Base-by-base conservation (phyloP, 2,113 vertebrate genomes). In the Colinus virginianus region DNA sequence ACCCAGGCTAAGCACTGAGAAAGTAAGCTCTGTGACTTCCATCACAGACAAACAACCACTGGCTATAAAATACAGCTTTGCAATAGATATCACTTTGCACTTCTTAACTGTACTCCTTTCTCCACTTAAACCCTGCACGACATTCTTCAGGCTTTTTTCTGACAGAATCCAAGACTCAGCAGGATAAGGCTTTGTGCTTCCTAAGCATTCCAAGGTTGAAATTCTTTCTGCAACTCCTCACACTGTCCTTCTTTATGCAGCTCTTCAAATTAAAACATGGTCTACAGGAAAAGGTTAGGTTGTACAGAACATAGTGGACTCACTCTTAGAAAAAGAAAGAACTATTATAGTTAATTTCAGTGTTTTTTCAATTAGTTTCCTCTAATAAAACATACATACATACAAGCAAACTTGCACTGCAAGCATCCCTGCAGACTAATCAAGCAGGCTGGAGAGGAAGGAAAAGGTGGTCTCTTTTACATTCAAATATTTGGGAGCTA, bases 391-490 rank as follows among this genome's bases (percentile, higher is more conserved):
- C 64, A 51, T 19, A 56, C 10, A 51, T 19, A 56, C 10, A 38
- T 9, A 43, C 38, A 74, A 70, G 42, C n/a, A 82, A 82, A 67
- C 26, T 42, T 71, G 42, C 48, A 76, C 59, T 89, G 20, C 46
- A 83, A 63, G 51, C 38, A 77, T 64, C 56, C 78, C 67, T 59
- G 77, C 2, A 82, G 81, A 90, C 32, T 79, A 90, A 87, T 84
- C 80, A 84, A 69, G 55, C 23, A 84, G 40, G 34, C 86, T 66
- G 62, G 8, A 76, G 67, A 94, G 87, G 90, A 96, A 96, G 90
- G 88, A 96, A 94, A 92, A 89, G 67, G 89, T 78, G 56, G 69
- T 48, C 66, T 78, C 23, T 72, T 74, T n/a, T 84, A 51, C 55
- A 81, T 84, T 92, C 80, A 90, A 89, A 11, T 62, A 95, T 48